Conservation (phyloP, 2,888 invertebrate genomes). For the Teleiodes luculella region DNA sequence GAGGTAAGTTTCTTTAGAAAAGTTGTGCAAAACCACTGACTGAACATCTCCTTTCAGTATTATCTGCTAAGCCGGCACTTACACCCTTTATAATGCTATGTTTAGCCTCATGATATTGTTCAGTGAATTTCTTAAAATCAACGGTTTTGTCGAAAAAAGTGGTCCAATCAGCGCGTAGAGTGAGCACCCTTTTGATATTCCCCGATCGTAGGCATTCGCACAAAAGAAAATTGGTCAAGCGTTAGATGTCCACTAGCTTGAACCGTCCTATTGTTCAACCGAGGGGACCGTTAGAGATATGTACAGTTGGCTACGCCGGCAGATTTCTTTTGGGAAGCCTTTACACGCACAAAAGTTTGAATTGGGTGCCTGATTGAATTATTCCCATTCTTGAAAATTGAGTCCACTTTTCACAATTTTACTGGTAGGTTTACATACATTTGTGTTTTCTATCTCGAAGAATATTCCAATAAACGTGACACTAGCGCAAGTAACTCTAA, state of each 20-base stretch:
- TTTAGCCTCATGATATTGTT: constrained; percentile 32
- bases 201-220: constrained; percentile 65
- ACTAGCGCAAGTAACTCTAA: no score
- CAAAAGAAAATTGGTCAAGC: constrained; percentile 77
- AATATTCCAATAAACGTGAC: no score
- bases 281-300: constrained; percentile 63
- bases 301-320: constrained; percentile 52
- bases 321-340: constrained; percentile 44
- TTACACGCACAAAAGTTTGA: constrained; percentile 49
- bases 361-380: constrained; percentile 48
- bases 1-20: constrained; percentile 5
- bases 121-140: constrained; percentile 64
- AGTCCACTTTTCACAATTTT: background rate
- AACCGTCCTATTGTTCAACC: constrained; percentile 67
- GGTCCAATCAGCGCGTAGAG: constrained; percentile 57
- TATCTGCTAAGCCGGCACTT: no score
- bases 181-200: constrained; percentile 65
- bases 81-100: no score
- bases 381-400: constrained; percentile 27
- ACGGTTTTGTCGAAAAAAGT: constrained; percentile 59
- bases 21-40: background rate
- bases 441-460: no score
- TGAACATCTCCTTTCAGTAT: no score
- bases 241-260: constrained; percentile 71
- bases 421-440: no score